Base-by-base conservation (phyloP, 2,797 vertebrate genomes). In the Prionace glauca region DNA sequence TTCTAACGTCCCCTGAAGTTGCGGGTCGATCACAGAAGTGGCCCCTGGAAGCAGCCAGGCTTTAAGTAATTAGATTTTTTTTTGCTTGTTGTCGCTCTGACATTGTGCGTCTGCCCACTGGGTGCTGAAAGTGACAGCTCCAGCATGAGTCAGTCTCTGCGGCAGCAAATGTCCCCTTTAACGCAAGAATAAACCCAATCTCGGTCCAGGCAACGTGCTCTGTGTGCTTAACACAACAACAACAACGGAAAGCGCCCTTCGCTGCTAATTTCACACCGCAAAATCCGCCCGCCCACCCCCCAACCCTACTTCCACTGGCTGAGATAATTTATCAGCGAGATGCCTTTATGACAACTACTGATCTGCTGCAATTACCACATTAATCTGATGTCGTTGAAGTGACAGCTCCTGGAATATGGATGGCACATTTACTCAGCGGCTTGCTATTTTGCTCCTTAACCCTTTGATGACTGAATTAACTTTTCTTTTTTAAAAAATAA, bases 31-130 rank as follows among this genome's bases (percentile, higher is more conserved):
- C 97, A 97, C 96, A 95, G 41, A 81, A 56, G 50, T 84, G 95
- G 96, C 74, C 26, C 96, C 96, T 96, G 97, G 96, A 97, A 97
- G 97, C 97, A 97, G 96, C 16, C 96, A 96, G 96, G 97, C 96
- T 97, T 96, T 96, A 96, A 14, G 62, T 97, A 97, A 97, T 97
- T 97, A 97, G 96, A 97, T 97, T 97, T 96, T 24, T 95, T 96
- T 91, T 29, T 5, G 65, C 22, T 65, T 92, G 92, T 96, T 32
- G 29, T 12, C 11, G 97, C 96, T 96, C 97, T 97, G 96, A 77
- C 96, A 96, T 96, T 96, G 95, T 97, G 96, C 96, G 96, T 56
- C 94, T 95, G 96, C 96, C 97, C 26, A 72, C 71, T 56, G 12
- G 3, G 41, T 95, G 93, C 93, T 95, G 93, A 77, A 50, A 50